Base-by-base conservation (phyloP, 2,888 invertebrate species). In the Drosophila cracens region DNA sequence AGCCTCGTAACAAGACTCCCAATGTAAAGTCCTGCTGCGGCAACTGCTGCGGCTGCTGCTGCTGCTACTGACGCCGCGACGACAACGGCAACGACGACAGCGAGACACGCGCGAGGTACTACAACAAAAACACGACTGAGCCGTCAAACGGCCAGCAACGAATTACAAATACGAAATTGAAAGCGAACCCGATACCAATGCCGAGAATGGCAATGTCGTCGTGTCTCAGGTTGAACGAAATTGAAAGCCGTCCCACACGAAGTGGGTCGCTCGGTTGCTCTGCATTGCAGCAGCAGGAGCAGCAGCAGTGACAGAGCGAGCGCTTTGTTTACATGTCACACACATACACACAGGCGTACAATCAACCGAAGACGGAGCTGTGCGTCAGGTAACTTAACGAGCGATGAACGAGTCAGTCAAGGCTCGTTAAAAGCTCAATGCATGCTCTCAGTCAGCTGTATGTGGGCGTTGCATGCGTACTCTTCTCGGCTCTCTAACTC, bases 101-200 rank as follows among this genome's bases (percentile, higher is more conserved):
- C 81, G 83, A 90, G 78, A 89, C 77, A 81, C 89, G 83, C 90
- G 87, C 89, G 90, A 85, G 82, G 85, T 84, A 72, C 72, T 79
- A 87, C 91, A 91, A 91, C 91, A 90, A 91, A 91, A 92, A 90
- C 84, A 90, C 91, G 89, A 91, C 91, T 91, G 87, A 84, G 86
- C 84, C 79, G 79, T 81, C 79, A 80, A 86, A 77, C 89, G 84
- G 85, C 87, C 86, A 89, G 82, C 79, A 76, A 74, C 75, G 89
- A 76, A 84, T 84, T 70, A 88, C 89, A 76, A 75, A 74, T 64
- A 64, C 70, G 83, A 84, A 87, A 87, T 80, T 87, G 89, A 84
- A 90, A 89, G 81, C 84, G 79, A 77, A 68, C 72, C 68, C 80
- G 82, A 84, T 40, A 27, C 64, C 64, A 36, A 56, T 56, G 36